Percentiles rank a stretch among this genome's conserved stretches.
Evolutionary conservation across 64 coral and sea anemone genomes (phyloP).

Genomic region (Pocillopora damicornis): DNA sequence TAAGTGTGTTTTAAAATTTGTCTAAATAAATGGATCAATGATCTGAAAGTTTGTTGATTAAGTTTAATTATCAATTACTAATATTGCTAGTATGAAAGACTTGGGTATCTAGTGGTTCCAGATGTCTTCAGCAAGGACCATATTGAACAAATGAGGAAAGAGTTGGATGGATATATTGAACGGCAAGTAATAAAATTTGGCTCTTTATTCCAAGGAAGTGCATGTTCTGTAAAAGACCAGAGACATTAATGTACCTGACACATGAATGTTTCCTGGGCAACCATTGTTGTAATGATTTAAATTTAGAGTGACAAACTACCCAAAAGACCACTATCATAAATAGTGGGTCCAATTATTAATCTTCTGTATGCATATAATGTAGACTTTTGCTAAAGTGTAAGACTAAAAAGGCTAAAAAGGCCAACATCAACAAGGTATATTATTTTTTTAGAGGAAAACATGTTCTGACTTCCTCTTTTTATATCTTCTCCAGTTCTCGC

Average conservation of each 20-base stretch:
- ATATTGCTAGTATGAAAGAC: slow-evolving; percentile 28
- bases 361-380: background rate
- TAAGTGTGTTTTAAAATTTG: too few relatives aligned
- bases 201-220: background rate
- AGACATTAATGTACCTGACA: too few relatives aligned
- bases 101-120: slow-evolving; percentile 18
- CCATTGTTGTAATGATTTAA: too few relatives aligned
- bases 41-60: too few relatives aligned
- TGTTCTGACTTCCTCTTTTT: background rate
- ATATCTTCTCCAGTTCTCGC: background rate
- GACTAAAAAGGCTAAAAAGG: background rate
- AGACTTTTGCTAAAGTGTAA: background rate
- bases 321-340: too few relatives aligned
- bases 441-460: too few relatives aligned
- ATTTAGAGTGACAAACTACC: too few relatives aligned
- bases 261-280: too few relatives aligned
- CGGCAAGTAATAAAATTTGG: background rate
- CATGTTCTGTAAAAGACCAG: too few relatives aligned
- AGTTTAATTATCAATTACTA: too few relatives aligned
- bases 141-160: slow-evolving; percentile 21
- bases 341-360: too few relatives aligned
- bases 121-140: slow-evolving; percentile 52
- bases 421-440: background rate
- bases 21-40: too few relatives aligned
- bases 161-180: slow-evolving; percentile 44